Base-by-base conservation (phyloP, 2,888 invertebrate species). In the Cyaniris semiargus region DNA sequence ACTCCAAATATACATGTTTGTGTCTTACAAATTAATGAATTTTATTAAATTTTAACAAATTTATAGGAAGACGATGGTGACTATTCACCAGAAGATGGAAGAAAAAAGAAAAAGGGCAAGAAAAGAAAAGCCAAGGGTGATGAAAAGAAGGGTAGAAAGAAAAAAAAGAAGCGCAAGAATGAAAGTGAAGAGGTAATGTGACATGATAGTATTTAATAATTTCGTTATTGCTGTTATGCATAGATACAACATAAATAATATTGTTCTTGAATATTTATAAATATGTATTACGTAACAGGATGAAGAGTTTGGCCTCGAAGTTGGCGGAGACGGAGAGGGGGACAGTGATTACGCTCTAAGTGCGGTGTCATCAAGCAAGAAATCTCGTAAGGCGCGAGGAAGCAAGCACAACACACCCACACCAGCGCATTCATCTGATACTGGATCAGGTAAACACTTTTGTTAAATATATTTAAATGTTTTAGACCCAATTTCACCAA, bases 141-240 rank as follows among this genome's bases (percentile, higher is more conserved):
- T 88, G 97, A 97, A 78, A 98, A 98, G 89, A 98, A 98, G 86
- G 98, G 98, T 82, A 97, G 97, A 89, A 98, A 98, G 92, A 98
- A 98, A 93, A 98, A 98, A 95, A 98, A 98, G 94, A 98, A 98
- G 95, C 96, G 97, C 89, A 98, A 97, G 95, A 97, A 97, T 91
- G 98, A 98, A 82, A 98, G 98, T 90, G 97, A 96, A 85, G 97
- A 97, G 94, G 94, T 93, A 80, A 44, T 44, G 10, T 44, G 2
- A 38, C 2, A 38, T 38, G 38, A 38, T 38, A 38, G 3, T 38
- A 38, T 38, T 38, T 38, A 3, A 44, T 13, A 13, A 44, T 44
- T 44, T 44, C 13, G 2, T 3, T 44, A 44, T 13, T 44, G 44
- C 44, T 44, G 44, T 44, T 10, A 44, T 44, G 10, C 3, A 44